These are phyloP conservation scores for Orchestes rusci DNA, from an alignment of 2,888 invertebrate species.

Conservation along the genomic window DNA sequence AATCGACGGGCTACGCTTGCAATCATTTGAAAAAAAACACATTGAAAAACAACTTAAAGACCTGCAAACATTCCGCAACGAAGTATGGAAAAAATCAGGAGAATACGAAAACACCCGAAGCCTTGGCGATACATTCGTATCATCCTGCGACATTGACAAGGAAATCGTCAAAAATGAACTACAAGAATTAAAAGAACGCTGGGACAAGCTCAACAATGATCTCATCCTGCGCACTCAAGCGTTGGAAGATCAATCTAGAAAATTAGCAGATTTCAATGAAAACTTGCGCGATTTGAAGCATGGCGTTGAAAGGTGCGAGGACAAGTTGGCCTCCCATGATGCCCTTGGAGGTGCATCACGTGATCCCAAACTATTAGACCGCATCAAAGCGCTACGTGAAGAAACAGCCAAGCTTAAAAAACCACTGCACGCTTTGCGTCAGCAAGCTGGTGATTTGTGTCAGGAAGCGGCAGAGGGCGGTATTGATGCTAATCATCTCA, in stretches of 20 bases:
- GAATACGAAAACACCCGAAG: slow-evolving; percentile 86
- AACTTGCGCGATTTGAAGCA: slow-evolving; percentile 78
- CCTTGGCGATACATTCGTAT: slow-evolving; percentile 80
- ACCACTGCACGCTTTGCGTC: slow-evolving; percentile 52
- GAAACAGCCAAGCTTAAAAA: slow-evolving; percentile 72
- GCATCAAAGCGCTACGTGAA: slow-evolving; percentile 75
- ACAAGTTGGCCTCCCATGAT: slow-evolving; percentile 70
- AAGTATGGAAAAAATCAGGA: slow-evolving; percentile 88
- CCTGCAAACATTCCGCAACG: slow-evolving; percentile 82
- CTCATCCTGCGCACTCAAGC: slow-evolving; percentile 69
- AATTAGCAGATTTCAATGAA: slow-evolving; percentile 78
- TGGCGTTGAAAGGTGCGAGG: slow-evolving; percentile 80
- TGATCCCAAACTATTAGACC: slow-evolving; percentile 77
- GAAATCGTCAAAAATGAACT: slow-evolving; percentile 80
- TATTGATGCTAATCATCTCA: slow-evolving; percentile 67
- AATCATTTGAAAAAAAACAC: slow-evolving; percentile 76
- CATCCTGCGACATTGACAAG: slow-evolving; percentile 84
- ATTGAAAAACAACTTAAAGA: slow-evolving; percentile 84
- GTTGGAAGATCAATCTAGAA: slow-evolving; percentile 75
- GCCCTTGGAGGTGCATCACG: slow-evolving; percentile 65
- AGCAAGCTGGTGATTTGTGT: slow-evolving; percentile 69
- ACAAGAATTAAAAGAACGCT: slow-evolving; percentile 73
- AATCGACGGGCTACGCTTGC: slow-evolving; percentile 67
- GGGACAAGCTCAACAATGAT: slow-evolving; percentile 86
- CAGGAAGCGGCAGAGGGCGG: slow-evolving; percentile 69